Evolutionary conservation across 2,888 invertebrate genomes (phyloP).

Genomic region (Venusia cambrica): DNA sequence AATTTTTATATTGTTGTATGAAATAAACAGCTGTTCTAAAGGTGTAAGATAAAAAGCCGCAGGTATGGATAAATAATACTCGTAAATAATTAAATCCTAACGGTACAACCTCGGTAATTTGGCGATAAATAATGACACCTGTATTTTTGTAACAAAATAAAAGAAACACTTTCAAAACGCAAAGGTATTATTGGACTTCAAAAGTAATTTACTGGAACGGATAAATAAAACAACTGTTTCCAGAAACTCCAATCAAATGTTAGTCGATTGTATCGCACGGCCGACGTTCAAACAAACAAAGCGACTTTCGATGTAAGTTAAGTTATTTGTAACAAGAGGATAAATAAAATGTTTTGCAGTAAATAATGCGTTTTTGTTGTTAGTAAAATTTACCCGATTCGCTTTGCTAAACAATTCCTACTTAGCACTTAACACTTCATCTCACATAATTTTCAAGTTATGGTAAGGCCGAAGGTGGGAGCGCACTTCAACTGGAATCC

Average conservation of each 20-base stretch:
- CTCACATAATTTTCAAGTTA: too few species aligned
- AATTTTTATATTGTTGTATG: too few species aligned
- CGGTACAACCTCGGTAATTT: too few species aligned
- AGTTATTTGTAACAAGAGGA: conserved; percentile 65
- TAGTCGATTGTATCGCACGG: conserved; percentile 21
- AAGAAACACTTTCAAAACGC: neutral
- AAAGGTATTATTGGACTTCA: conserved; percentile 3
- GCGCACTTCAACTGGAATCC: too few species aligned
- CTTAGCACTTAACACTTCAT: too few species aligned
- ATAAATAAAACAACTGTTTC: conserved; percentile 14
- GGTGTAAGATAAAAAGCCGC: too few species aligned
- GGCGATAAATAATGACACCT: conserved; percentile 8
- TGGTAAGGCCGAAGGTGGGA: too few species aligned
- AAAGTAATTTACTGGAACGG: conserved; percentile 7
- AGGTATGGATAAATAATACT: too few species aligned
- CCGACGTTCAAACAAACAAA: conserved; percentile 33
- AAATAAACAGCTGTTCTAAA: too few species aligned
- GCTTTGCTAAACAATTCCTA: too few species aligned
- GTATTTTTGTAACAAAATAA: conserved; percentile 3
- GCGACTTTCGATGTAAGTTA: conserved; percentile 48
- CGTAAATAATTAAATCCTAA: too few species aligned
- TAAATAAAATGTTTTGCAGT: conserved; percentile 66
- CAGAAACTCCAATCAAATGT: conserved; percentile 4
- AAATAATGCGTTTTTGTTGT: conserved; percentile 17
- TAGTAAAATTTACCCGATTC: neutral